phyloP scores from a whole-genome alignment of 2,888 invertebrate species.

The Pediacus dermestoides region DNA sequence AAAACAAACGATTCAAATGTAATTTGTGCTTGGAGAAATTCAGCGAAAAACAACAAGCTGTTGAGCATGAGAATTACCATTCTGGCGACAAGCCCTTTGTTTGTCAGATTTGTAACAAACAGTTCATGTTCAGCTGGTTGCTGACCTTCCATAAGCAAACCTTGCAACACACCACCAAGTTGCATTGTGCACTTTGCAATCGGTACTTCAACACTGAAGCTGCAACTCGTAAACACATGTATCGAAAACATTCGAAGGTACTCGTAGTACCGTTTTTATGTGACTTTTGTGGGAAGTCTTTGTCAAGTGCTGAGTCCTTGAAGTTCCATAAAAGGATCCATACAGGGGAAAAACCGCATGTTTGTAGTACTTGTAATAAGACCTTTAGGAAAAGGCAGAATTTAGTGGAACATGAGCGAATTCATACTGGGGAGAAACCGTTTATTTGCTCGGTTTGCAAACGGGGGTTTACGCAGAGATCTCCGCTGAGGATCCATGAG shows the following conservation, averaged over 20 bases:
- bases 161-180: conserved; percentile 33
- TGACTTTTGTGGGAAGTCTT: conserved; percentile 44
- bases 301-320: conserved; percentile 44
- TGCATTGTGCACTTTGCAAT: conserved; percentile 50
- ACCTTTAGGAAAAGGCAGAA: conserved; percentile 52
- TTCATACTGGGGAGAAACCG: conserved; percentile 46
- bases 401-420: conserved; percentile 41
- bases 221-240: neutral
- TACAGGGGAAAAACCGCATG: conserved; percentile 51
- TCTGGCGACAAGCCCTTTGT: conserved; percentile 49
- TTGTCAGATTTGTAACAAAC: conserved; percentile 53
- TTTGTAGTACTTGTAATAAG: conserved; percentile 49
- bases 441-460: conserved; percentile 42
- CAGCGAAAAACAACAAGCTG: conserved; percentile 34
- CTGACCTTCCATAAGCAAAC: conserved; percentile 50
- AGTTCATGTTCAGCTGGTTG: conserved; percentile 51
- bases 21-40: conserved; percentile 38
- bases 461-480: conserved; percentile 52
- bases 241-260: no score
- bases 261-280: conserved; percentile 41
- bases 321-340: conserved; percentile 45
- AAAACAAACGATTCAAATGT: conserved; percentile 47
- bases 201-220: conserved; percentile 40
- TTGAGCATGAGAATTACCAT: conserved; percentile 38
- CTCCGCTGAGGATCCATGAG: conserved; percentile 59